Evolutionary conservation across 92 coral and sea anemone genomes (phyloP), one percentile per base, ranked within the genome.

Genomic region (Micromussa lordhowensis): DNA sequence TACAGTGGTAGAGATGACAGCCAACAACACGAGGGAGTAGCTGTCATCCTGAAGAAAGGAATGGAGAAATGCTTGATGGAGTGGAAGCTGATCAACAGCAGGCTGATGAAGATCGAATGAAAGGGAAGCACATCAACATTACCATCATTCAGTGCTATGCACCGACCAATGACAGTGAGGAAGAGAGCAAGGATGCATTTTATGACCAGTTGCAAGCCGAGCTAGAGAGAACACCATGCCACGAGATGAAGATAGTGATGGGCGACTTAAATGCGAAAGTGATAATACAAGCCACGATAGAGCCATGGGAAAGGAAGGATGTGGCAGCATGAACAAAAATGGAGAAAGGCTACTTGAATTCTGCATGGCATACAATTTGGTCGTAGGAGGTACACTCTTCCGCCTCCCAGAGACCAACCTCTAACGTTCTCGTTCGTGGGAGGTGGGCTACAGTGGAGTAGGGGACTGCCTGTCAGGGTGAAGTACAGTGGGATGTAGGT

Each of bases 241-340:
- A 64, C 22, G 71, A 26, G 71, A 64, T 64, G 71, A 24, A 24
- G 71, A 64, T 64, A 22, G 71, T 24, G 32, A 64, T 64, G 71
- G 71, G 28, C 9, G 71, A 64, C 30, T 26, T 64, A 10, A 64
- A 64, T 64, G 71, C 71, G 30, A 64, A 54, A 54, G 59, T 54
- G 59, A 12, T 11, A 54, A 54, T 5, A 24, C 24, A 4, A 16
- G 21, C 5, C 21, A 61, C 21, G 21, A 24, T 16, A 17, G 26
- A 61, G 68, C 68, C 68, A 64, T 64, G 71, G 78, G 78, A 32
- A 34, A 32, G 78, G 59, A 73, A 73, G 44, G 51, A 38, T 17
- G 78, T 73, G 78, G 78, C 71, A 22, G 5, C 71, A 64, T 24
- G 71, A 64, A 64, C 30, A 26, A 64, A 30, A 64, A 64, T 64